Percentiles rank a stretch among this genome's conserved stretches.
These are phyloP conservation scores for Morbakka virulenta DNA, from an alignment of 30 jellyfish, hydroid and myxozoan genomes.

Conservation along the genomic window DNA sequence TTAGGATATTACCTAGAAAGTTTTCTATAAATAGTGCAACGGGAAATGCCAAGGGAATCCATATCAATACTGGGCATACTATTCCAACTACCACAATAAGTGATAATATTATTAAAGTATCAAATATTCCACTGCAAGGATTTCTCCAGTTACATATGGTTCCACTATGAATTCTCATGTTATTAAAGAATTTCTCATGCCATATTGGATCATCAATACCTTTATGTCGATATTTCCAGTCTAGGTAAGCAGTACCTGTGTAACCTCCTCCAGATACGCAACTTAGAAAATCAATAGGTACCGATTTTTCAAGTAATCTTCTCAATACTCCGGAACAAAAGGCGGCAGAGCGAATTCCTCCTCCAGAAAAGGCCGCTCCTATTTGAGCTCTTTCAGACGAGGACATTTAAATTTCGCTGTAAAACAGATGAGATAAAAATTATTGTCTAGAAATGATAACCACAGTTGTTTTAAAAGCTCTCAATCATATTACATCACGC, in stretches of 20 bases:
- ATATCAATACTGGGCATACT: slow-evolving; percentile 45
- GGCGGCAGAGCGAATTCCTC: slow-evolving; percentile 87
- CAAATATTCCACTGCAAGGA: slow-evolving; percentile 45
- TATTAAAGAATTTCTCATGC: slow-evolving; percentile 78
- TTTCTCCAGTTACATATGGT: slow-evolving; percentile 69
- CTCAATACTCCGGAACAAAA: slow-evolving; percentile 75
- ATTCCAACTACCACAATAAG: slow-evolving; percentile 48
- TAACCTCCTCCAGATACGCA: slow-evolving; percentile 84
- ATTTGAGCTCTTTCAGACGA: too few species aligned
- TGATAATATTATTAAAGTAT: slow-evolving; percentile 12
- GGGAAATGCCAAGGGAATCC: slow-evolving; percentile 79
- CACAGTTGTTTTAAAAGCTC: too few species aligned
- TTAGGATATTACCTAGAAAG: slow-evolving; percentile 22
- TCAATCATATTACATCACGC: too few species aligned
- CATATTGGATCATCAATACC: slow-evolving; percentile 65
- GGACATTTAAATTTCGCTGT: too few species aligned
- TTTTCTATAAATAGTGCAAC: slow-evolving; percentile 47
- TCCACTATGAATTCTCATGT: slow-evolving; percentile 60
- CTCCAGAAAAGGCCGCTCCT: slow-evolving; percentile 84
- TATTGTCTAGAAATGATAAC: too few species aligned
- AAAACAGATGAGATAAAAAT: too few species aligned
- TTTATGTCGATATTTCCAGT: slow-evolving; percentile 70
- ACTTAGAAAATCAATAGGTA: slow-evolving; percentile 57
- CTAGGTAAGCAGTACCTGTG: slow-evolving; percentile 71
- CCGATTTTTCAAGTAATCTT: slow-evolving; percentile 45